phyloP scores from a whole-genome alignment of 2,113 vertebrate genomes.

The Pantherophis guttatus region DNA sequence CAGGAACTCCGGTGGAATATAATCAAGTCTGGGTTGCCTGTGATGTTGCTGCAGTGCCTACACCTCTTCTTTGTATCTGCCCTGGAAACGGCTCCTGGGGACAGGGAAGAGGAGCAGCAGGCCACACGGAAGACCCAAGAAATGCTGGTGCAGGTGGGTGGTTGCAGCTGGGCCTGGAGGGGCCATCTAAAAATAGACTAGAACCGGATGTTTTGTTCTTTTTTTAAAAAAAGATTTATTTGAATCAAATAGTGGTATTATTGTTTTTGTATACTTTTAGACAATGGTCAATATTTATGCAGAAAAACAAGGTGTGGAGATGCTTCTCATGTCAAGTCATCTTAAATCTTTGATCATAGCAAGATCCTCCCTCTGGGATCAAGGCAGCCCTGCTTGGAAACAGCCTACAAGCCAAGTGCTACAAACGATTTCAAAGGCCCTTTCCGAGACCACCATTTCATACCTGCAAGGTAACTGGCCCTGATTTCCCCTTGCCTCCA shows the following conservation, averaged over 20 bases:
- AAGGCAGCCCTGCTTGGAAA: constrained; percentile 82
- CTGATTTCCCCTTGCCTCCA: background rate
- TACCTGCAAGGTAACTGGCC: constrained; percentile 76
- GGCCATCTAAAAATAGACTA: background rate
- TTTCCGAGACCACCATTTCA: constrained; percentile 73
- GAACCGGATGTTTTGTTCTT: background rate
- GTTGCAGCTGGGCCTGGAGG: background rate
- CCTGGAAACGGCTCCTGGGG: constrained; percentile 43
- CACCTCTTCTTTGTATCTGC: constrained; percentile 88
- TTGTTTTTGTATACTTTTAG: constrained; percentile 61
- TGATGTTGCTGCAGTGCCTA: constrained; percentile 84
- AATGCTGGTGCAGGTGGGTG: constrained; percentile 81
- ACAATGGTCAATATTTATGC: constrained; percentile 83
- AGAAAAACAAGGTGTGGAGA: constrained; percentile 75
- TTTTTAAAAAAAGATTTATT: background rate
- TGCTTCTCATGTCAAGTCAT: constrained; percentile 80
- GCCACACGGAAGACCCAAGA: constrained; percentile 71
- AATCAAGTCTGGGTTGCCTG: constrained; percentile 79
- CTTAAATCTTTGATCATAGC: constrained; percentile 87
- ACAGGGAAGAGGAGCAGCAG: constrained; percentile 37
- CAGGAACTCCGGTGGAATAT: constrained; percentile 65
- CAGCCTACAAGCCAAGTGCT: constrained; percentile 79
- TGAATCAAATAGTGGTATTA: background rate
- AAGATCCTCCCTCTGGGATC: constrained; percentile 85
- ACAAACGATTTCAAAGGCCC: constrained; percentile 80